Percentiles rank a stretch among this genome's conserved stretches.
Conservation (phyloP, 2,888 invertebrate species). For the Amiota minor region DNA sequence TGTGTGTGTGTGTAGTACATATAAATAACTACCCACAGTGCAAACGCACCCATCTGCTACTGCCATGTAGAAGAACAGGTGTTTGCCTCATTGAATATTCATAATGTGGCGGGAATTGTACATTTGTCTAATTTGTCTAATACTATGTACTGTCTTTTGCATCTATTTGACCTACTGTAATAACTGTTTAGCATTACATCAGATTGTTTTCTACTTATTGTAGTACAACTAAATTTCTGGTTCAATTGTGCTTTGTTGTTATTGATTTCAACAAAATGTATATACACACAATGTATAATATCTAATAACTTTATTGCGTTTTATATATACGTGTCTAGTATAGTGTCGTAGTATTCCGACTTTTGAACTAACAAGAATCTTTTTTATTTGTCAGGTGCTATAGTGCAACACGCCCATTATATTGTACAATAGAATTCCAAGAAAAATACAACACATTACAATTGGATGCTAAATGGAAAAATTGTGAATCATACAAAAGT, state of each 20-base stretch:
- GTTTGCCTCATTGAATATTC: constrained; percentile 17
- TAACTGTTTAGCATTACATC: constrained; percentile 12
- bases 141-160: background rate
- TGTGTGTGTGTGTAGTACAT: no score
- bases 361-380: no score
- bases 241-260: background rate
- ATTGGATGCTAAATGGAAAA: background rate
- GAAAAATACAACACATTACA: background rate
- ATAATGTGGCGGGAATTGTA: background rate
- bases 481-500: background rate
- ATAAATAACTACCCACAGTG: background rate
- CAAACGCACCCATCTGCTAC: background rate
- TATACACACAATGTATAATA: background rate
- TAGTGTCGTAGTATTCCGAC: no score
- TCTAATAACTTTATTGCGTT: constrained; percentile 1
- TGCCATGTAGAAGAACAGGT: constrained; percentile 2
- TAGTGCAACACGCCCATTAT: background rate
- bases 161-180: constrained; percentile 21
- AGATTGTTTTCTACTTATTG: background rate
- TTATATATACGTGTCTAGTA: no score
- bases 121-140: background rate
- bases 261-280: no score
- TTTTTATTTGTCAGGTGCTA: background rate
- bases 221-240: no score
- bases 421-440: background rate